Evolutionary conservation across 1,140 invertebrate genomes (phyloP).

Genomic region (Cydia pomonella): DNA sequence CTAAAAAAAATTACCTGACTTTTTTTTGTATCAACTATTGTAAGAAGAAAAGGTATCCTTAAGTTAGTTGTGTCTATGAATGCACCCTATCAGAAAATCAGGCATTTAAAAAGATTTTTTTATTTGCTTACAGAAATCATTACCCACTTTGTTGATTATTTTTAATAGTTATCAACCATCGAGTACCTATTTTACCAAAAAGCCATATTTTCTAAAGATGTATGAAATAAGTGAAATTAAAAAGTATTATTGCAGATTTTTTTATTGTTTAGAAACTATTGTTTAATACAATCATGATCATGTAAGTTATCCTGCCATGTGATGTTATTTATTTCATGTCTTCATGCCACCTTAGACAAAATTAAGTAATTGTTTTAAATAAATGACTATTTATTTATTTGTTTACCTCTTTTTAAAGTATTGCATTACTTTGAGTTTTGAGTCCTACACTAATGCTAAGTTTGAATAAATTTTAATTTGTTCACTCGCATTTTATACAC

Average conservation of each 20-base stretch:
- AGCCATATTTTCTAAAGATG: slow-evolving; percentile 15
- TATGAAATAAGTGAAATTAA: slow-evolving; percentile 20
- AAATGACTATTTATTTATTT: slow-evolving; percentile 34
- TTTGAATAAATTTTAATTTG: too few species aligned
- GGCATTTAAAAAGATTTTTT: slow-evolving; percentile 24
- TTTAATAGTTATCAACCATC: background rate
- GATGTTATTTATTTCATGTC: slow-evolving; percentile 31
- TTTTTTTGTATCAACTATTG: background rate
- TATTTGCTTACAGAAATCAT: background rate
- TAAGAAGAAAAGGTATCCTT: background rate
- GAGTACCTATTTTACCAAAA: slow-evolving; percentile 6
- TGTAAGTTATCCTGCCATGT: slow-evolving; percentile 21
- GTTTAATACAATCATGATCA: slow-evolving; percentile 20
- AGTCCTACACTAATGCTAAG: too few species aligned
- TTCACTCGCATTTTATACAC: too few species aligned
- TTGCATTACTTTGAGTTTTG: too few species aligned
- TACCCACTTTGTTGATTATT: background rate
- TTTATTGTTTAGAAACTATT: slow-evolving; percentile 20
- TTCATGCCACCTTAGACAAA: slow-evolving; percentile 13
- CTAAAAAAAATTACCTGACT: background rate
- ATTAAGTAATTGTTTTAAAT: slow-evolving; percentile 30
- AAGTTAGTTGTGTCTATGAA: background rate
- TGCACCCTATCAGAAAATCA: slow-evolving; percentile 5
- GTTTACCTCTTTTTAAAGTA: background rate
- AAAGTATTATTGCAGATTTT: slow-evolving; percentile 32